A percentile compares a stretch with the other conserved stretches of the same genome.
Conservation (phyloP, 2,888 invertebrate genomes). For the Chrysolina americana region DNA sequence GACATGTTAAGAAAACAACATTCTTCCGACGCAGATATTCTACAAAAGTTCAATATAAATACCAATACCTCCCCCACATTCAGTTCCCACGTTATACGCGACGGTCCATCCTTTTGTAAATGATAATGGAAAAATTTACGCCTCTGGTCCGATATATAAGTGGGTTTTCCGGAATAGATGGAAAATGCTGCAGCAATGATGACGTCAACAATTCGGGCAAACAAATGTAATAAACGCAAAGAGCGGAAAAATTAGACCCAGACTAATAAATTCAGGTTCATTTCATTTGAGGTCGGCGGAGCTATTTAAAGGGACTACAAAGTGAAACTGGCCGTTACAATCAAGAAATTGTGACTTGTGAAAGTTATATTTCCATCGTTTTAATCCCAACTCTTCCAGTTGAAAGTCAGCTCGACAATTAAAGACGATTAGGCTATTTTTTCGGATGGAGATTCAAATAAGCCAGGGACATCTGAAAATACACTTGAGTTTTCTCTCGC, state of each 20-base stretch:
- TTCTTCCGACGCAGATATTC: no score
- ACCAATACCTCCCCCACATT: no score
- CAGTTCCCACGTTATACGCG: no score
- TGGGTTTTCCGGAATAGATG: not conserved
- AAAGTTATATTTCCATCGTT: slow-evolving; percentile 7
- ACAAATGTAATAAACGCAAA: slow-evolving; percentile 17
- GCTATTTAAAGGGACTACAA: slow-evolving; percentile 9
- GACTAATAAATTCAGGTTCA: slow-evolving; percentile 9
- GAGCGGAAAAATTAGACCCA: slow-evolving; percentile 9
- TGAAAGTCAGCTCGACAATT: slow-evolving; percentile 12
- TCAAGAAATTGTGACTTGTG: slow-evolving; percentile 11
- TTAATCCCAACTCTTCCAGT: slow-evolving; percentile 1
- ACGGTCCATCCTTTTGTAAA: no score
- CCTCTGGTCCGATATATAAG: not conserved
- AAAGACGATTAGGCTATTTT: not conserved
- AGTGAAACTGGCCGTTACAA: slow-evolving; percentile 6
- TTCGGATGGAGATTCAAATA: slow-evolving; percentile 1
- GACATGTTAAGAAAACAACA: no score
- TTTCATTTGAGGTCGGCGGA: not conserved
- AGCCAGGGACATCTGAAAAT: slow-evolving; percentile 17
- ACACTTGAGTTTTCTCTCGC: slow-evolving; percentile 8
- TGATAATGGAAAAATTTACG: no score
- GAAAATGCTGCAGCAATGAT: not conserved
- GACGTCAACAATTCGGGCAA: slow-evolving; percentile 5
- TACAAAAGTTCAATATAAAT: no score